Evolutionary conservation across 2,113 vertebrate genomes (phyloP), one percentile per base, ranked within the genome.

Genomic region (Cyprinodon tularosa): DNA sequence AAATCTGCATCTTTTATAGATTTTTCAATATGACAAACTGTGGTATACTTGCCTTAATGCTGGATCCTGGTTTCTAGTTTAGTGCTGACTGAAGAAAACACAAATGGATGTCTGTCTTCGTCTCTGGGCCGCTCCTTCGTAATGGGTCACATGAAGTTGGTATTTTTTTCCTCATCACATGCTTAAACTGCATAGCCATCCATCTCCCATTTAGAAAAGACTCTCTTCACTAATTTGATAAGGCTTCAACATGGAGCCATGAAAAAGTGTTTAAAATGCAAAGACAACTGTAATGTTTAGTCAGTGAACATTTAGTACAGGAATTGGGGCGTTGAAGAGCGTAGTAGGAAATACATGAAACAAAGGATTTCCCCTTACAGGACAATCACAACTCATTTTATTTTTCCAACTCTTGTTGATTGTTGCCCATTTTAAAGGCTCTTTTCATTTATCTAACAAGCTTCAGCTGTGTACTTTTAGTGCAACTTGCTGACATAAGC

Each of bases 71-170:
- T 80, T 50, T 1, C 69, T 71, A 22, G 39, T 61, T 86, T 74
- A 73, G 76, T 63, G 22, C 67, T 44, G 83, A 84, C 77, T 87
- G 85, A 78, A 71, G 78, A 76, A 76, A 86, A 79, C 87, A 94
- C 91, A 94, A 92, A 74, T 74, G 83, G 82, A 53, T 72, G 80
- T 89, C 88, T 94, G 91, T 95, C 82, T 82, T 81, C 48, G 39
- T 66, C 66, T 62, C 67, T 66, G 82, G 85, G 84, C 78, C 61
- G 60, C 84, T 90, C 82, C 84, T 93, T 81, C 89, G 87, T 88
- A 80, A 86, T 77, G 81, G 86, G 93, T 95, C 94, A 95, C 94
- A 95, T 95, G 94, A 92, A 94, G 87, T 74, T 84, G 84, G 68
- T 87, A 76, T 87, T 86, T 82, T 87, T 86, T 82, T 81, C 71